A percentile compares a stretch with the other conserved stretches of the same genome.
Conservation (phyloP, 35 echinoderm and acorn worm genomes). For the Stichopus chloronotus region DNA sequence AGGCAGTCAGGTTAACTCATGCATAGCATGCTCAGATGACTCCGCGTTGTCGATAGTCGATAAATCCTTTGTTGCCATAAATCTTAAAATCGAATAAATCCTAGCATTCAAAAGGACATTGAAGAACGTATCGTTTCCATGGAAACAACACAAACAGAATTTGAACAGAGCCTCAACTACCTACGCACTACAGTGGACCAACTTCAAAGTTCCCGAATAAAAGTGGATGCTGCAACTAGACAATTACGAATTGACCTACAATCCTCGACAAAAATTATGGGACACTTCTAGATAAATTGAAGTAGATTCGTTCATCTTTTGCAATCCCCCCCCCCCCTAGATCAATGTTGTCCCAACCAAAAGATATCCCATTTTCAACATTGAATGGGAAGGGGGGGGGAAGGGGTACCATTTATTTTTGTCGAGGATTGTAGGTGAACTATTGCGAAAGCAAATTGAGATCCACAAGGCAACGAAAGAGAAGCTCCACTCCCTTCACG, state of each 20-base stretch:
- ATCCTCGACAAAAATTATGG: too few relatives aligned
- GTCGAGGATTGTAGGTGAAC: too few relatives aligned
- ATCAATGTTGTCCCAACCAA: too few relatives aligned
- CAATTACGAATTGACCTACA: not conserved
- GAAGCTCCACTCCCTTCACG: too few relatives aligned
- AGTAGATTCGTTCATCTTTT: too few relatives aligned
- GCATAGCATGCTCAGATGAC: not conserved
- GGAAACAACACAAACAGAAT: not conserved
- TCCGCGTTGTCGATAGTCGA: not conserved
- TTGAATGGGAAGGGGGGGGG: too few relatives aligned
- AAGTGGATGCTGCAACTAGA: not conserved
- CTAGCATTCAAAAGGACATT: constrained; percentile 15
- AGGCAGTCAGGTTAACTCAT: not conserved
- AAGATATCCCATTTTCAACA: too few relatives aligned
- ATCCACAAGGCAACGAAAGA: too few relatives aligned
- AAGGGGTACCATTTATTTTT: too few relatives aligned
- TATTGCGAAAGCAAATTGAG: not conserved
- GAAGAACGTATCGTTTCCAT: not conserved
- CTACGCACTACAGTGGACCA: not conserved
- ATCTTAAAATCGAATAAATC: constrained; percentile 18
- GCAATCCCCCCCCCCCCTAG: too few relatives aligned
- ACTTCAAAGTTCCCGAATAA: not conserved
- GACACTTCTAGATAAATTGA: too few relatives aligned
- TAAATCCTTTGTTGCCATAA: not conserved
- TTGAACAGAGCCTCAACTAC: constrained; percentile 1